Conservation (phyloP, 2,113 vertebrate species). For the Suncus etruscus region DNA sequence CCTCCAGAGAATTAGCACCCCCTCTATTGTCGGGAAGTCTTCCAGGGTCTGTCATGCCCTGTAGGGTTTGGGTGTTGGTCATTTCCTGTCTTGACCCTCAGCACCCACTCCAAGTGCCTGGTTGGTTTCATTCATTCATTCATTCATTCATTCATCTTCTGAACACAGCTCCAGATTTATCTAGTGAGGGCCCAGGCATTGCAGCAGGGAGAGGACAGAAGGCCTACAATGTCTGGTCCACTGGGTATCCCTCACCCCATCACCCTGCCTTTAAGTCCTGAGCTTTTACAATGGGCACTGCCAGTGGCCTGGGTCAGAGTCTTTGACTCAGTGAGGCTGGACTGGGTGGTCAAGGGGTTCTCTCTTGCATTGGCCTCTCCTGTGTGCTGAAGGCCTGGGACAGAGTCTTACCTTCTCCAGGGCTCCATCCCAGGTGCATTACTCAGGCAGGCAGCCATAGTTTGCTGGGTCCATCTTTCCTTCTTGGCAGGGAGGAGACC, state of each 20-base stretch:
- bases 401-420: neutral
- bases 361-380: rapidly evolving
- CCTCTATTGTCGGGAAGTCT: no score
- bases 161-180: neutral
- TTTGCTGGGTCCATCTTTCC: neutral
- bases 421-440: neutral
- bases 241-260: neutral
- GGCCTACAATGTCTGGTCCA: neutral
- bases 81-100: neutral
- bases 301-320: neutral
- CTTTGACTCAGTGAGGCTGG: neutral
- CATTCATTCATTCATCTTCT: neutral
- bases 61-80: no score
- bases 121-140: rapidly evolving
- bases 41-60: no score
- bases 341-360: neutral
- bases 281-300: neutral
- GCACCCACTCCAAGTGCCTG: neutral
- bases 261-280: no score
- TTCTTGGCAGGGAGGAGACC: conserved; percentile 44
- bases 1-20: no score
- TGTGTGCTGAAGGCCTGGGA: neutral
- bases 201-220: neutral
- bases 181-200: rapidly evolving
- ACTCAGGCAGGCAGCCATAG: neutral